Base-by-base conservation (phyloP, 2,797 vertebrate species). In the Enteromius argenteus region DNA sequence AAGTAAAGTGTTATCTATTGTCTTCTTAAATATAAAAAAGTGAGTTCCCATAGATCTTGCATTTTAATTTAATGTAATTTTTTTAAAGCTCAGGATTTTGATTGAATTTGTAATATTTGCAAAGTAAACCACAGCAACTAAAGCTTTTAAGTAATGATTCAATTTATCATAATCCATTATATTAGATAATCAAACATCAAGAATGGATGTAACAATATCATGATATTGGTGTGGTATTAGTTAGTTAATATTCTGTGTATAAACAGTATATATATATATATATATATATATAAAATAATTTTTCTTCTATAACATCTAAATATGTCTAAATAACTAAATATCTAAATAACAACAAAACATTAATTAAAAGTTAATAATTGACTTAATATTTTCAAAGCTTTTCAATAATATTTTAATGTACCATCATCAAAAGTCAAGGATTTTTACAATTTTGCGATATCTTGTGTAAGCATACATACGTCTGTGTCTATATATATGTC, bases 41-140 rank as follows among this genome's bases (percentile, higher is more conserved):
- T 49, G 3, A 10, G 49, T 80, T 37, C 32, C 17, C 13, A 23
- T 13, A 58, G 51, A 19, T 58, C 1, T 13, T 42, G 6, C 23
- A 80, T 42, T n/a, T 39, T 15, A n/a, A 66, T 64, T 2, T 0
- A 7, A 1, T 7, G 0, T 27, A 27, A 27, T 27, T 21, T 66
- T 35, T 66, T 79, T 35, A 37, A 68, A 53, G 8, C 44, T 68
- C 21, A 23, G 49, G 13, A 67, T 51, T 67, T 79, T 53, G 32
- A 53, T 27, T 13, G 51, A 8, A 17, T 66, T 66, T 64, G 21
- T 51, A 21, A 58, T 80, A 56, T 56, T 56, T 69, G 13, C 32
- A 37, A 64, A 17, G 14, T 64, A 17, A 30, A 32, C 5, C 60
- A 17, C 27, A 15, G 11, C 60, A 30, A 30, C 60, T 32, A 32